Percentiles rank a stretch among this genome's conserved stretches.
Evolutionary conservation across 1,140 invertebrate species (phyloP).

Genomic region (Asobara japonica): DNA sequence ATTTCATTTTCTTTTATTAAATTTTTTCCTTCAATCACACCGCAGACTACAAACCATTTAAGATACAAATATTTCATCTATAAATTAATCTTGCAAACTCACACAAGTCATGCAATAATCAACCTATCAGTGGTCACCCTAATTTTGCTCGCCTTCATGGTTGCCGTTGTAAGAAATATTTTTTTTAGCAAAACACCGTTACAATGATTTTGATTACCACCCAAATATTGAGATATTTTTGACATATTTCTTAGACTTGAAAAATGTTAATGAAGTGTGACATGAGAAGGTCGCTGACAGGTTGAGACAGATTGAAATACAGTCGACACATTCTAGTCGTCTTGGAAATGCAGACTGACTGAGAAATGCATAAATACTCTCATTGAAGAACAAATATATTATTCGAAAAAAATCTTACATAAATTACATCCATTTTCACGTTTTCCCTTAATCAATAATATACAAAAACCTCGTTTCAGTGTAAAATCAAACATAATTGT

Average conservation of each 20-base stretch:
- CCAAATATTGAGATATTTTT: too few relatives aligned
- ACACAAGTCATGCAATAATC: not conserved
- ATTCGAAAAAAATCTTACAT: not conserved
- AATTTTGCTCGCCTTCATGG: too few relatives aligned
- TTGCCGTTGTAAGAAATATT: too few relatives aligned
- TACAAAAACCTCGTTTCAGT: not conserved
- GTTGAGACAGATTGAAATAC: not conserved
- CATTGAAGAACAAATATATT: not conserved
- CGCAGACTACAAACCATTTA: not conserved
- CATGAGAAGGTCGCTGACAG: too few relatives aligned
- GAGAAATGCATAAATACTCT: not conserved
- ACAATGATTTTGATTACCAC: too few relatives aligned
- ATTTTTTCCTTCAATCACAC: constrained; percentile 1
- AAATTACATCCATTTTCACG: not conserved
- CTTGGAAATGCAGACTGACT: not conserved
- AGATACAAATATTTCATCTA: not conserved
- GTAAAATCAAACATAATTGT: not conserved
- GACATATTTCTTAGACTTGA: too few relatives aligned
- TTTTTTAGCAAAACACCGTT: too few relatives aligned
- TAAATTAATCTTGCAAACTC: not conserved
- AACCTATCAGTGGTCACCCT: too few relatives aligned
- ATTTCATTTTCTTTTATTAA: constrained; percentile 34
- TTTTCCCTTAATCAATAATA: not conserved
- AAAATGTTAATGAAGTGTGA: too few relatives aligned
- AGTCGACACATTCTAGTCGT: not conserved